Evolutionary conservation across 2,113 vertebrate genomes (phyloP).

Genomic region (Nyctibius bracteatus): DNA sequence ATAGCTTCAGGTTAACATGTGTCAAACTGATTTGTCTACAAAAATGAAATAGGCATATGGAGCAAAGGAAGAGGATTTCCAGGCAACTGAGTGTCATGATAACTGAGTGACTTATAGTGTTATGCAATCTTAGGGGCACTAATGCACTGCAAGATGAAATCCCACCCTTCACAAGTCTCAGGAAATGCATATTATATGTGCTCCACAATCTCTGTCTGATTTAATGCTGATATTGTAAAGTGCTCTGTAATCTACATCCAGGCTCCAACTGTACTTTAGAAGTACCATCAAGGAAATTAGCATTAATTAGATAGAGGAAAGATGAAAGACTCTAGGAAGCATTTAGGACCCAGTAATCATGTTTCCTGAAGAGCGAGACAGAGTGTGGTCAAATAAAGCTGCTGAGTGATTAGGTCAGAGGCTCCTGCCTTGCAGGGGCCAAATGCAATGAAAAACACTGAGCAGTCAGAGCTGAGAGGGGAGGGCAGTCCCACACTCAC

Average conservation of each 20-base stretch:
- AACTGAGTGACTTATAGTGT: conserved; percentile 12
- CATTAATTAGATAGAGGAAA: conserved; percentile 60
- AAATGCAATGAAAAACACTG: neutral
- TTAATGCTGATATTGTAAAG: conserved; percentile 46
- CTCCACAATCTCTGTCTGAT: conserved; percentile 20
- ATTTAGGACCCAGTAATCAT: conserved; percentile 38
- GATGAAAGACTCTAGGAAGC: conserved; percentile 57
- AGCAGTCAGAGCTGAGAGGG: neutral
- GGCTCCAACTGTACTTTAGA: conserved; percentile 32
- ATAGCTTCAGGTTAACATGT: neutral
- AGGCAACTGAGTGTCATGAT: neutral
- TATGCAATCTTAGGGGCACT: conserved; percentile 8
- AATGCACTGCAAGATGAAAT: conserved; percentile 46
- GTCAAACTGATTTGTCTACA: conserved; percentile 45
- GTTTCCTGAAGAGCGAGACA: conserved; percentile 29
- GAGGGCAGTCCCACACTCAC: neutral
- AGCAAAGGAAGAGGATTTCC: conserved; percentile 9
- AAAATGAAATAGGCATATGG: neutral
- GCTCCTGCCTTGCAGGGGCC: neutral
- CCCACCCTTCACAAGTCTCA: conserved; percentile 25
- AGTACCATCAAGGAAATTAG: conserved; percentile 48
- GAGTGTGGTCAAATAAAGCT: conserved; percentile 26
- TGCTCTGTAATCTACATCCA: conserved; percentile 47
- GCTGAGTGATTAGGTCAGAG: conserved; percentile 35
- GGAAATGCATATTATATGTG: conserved; percentile 16